Conservation (phyloP, 2,113 vertebrate species). For the Anolis sagrei region DNA sequence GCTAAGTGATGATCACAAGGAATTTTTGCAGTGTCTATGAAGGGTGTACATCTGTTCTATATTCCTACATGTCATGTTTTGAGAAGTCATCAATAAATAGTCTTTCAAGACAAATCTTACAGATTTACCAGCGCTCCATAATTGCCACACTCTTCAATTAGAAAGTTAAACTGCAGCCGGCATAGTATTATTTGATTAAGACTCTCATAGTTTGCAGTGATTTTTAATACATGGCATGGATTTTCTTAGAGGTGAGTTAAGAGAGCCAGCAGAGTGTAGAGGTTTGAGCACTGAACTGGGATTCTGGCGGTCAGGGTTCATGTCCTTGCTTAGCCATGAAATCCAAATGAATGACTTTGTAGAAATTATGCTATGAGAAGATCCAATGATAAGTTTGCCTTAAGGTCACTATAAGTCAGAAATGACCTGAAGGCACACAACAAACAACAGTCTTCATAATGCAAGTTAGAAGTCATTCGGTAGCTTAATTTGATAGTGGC, state of each 20-base stretch:
- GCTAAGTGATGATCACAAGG: accelerated
- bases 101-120: conserved; percentile 50
- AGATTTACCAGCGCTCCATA: conserved; percentile 41
- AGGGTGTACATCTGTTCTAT: conserved; percentile 5
- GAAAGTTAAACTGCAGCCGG: conserved; percentile 36
- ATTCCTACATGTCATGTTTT: conserved; percentile 15
- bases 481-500: too few species aligned
- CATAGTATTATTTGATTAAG: conserved; percentile 10
- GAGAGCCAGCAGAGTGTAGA: too few species aligned
- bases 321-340: too few species aligned
- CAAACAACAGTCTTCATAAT: too few species aligned
- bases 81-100: conserved; percentile 47
- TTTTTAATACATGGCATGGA: conserved; percentile 1
- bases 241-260: background rate
- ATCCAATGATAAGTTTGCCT: too few species aligned
- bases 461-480: too few species aligned
- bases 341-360: too few species aligned
- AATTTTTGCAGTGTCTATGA: conserved; percentile 4
- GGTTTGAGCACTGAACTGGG: too few species aligned
- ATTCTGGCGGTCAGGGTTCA: too few species aligned
- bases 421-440: too few species aligned
- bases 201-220: background rate
- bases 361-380: too few species aligned
- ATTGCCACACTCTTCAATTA: conserved; percentile 33
- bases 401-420: too few species aligned